Conservation (phyloP, 2,113 vertebrate genomes). For the Promerops cafer region DNA sequence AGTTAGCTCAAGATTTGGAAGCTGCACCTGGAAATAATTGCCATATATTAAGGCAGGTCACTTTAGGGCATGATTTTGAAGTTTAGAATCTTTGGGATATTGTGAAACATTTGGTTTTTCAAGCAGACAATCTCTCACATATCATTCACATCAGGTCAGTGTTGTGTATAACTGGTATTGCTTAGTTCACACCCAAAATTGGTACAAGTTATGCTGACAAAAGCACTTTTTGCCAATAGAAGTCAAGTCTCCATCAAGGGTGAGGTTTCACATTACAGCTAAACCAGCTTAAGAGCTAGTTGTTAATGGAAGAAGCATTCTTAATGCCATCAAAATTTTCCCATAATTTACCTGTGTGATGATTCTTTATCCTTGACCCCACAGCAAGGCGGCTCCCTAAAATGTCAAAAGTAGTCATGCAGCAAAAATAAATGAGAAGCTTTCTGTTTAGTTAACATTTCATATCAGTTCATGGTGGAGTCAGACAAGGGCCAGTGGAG, state of each 20-base stretch:
- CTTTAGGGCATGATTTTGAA: not conserved
- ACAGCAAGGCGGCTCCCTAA: not conserved
- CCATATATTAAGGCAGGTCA: accelerated
- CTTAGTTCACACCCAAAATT: not conserved
- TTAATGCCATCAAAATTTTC: not conserved
- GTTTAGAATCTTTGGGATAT: not conserved
- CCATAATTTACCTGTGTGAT: not conserved
- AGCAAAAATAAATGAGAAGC: not conserved
- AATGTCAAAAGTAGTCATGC: not conserved
- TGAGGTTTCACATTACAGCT: not conserved
- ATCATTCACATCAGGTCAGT: not conserved
- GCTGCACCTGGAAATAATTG: not conserved
- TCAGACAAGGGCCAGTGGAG: not conserved
- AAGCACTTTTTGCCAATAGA: not conserved
- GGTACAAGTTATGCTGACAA: not conserved
- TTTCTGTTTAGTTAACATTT: not conserved
- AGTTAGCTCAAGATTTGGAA: not conserved
- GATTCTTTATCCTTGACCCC: not conserved
- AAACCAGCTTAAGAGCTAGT: not conserved
- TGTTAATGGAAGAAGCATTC: not conserved
- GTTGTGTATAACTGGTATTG: not conserved
- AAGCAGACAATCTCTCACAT: not conserved
- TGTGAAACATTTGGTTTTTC: not conserved
- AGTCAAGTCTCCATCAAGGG: not conserved
- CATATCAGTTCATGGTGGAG: not conserved